phyloP scores from a whole-genome alignment of 2,797 vertebrate genomes.

The Tarsius wallacei region DNA sequence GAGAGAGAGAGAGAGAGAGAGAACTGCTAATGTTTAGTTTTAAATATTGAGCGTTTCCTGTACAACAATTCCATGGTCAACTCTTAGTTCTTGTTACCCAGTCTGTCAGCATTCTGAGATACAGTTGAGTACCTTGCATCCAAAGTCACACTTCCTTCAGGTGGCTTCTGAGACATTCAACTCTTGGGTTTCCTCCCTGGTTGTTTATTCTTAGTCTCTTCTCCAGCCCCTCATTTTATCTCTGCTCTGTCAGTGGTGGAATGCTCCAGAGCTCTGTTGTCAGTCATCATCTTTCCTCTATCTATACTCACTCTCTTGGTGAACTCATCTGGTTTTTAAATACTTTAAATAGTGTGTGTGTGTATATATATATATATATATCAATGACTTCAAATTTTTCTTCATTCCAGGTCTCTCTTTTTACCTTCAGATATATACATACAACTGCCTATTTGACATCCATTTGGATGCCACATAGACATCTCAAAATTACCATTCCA shows the following conservation, averaged over 20 bases:
- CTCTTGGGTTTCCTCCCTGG: neutral
- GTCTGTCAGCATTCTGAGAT: neutral
- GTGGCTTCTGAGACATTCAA: neutral
- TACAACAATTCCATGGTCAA: neutral
- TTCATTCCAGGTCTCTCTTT: neutral
- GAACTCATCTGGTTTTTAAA: conserved; percentile 18
- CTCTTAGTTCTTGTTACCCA: neutral
- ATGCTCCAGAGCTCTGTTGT: neutral
- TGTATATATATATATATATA: neutral
- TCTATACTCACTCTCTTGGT: neutral
- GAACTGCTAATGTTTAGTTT: conserved; percentile 20
- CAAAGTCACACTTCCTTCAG: neutral
- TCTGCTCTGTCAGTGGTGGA: neutral
- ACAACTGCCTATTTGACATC: neutral
- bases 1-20: neutral
- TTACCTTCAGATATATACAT: neutral
- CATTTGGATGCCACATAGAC: neutral
- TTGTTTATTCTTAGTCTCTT: neutral
- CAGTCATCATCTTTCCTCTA: neutral
- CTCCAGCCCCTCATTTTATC: neutral
- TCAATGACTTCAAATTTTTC: neutral
- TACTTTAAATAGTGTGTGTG: neutral
- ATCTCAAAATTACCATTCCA: neutral
- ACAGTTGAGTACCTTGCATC: neutral
- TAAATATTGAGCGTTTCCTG: neutral